Percentiles rank a stretch among this genome's conserved stretches.
Conservation (phyloP, 2,797 vertebrate genomes). For the Muscicapa comitata region DNA sequence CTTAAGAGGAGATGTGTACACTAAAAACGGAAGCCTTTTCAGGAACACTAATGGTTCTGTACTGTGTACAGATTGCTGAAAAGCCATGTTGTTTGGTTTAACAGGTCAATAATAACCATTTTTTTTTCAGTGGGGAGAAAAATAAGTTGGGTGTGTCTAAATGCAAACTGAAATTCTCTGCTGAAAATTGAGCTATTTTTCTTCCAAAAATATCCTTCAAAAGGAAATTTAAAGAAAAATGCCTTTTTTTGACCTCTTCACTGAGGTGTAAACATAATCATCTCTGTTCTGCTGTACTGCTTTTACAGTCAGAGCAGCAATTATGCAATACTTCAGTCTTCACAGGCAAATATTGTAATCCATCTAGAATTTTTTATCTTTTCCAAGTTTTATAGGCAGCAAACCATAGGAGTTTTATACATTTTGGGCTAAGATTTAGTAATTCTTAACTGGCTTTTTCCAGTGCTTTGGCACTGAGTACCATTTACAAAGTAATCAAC, state of each 20-base stretch:
- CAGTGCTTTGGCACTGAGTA: background rate
- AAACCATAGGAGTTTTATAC: background rate
- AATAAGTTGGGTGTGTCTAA: background rate
- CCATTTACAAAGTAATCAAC: background rate
- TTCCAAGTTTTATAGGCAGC: conserved; percentile 28
- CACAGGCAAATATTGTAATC: background rate
- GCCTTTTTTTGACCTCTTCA: background rate
- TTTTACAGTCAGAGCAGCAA: background rate
- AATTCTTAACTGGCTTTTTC: background rate
- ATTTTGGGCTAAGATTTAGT: background rate
- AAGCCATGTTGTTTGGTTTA: conserved; percentile 41
- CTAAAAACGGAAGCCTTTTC: background rate
- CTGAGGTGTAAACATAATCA: background rate
- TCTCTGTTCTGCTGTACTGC: background rate
- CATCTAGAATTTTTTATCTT: conserved; percentile 8
- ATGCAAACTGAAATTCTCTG: background rate
- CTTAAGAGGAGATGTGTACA: background rate
- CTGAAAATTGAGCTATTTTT: background rate
- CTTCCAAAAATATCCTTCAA: conserved; percentile 26
- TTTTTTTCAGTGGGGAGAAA: background rate
- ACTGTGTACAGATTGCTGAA: conserved; percentile 24
- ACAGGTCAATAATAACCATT: background rate
- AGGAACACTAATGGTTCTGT: conserved; percentile 31
- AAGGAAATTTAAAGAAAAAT: conserved; percentile 28
- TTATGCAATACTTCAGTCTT: background rate